phyloP scores from a whole-genome alignment of 2,113 vertebrate species.

The Ailurus styani region DNA sequence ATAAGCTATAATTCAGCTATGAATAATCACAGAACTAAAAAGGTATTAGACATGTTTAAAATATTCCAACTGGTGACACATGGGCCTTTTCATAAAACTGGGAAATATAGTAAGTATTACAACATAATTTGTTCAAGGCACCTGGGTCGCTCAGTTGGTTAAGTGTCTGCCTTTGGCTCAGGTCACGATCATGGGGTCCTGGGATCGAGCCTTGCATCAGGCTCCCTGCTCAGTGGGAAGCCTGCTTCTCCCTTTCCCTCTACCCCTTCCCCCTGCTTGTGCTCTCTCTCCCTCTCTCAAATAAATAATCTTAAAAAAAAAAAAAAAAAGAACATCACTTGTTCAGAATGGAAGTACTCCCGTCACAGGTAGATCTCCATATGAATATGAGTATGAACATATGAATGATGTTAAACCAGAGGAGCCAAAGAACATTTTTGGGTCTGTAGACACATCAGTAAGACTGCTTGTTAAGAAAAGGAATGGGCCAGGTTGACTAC shows the following conservation, averaged over 20 bases:
- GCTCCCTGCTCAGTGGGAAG: no score
- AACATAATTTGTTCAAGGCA: not conserved
- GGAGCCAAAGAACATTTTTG: not conserved
- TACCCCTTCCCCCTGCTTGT: no score
- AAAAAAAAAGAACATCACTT: not conserved
- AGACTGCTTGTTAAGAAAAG: not conserved
- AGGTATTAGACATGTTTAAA: not conserved
- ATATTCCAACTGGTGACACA: not conserved
- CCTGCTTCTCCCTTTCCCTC: no score
- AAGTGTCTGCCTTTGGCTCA: no score
- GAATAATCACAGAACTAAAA: not conserved
- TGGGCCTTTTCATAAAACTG: slow-evolving; percentile 15
- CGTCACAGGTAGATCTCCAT: not conserved
- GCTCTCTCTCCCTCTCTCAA: no score
- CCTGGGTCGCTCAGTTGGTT: no score
- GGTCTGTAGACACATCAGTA: not conserved
- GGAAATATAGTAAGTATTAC: slow-evolving; percentile 18
- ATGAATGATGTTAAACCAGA: not conserved
- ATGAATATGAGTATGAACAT: no score
- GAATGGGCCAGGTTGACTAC: not conserved
- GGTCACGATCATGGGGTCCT: no score
- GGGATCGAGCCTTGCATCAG: no score
- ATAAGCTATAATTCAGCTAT: not conserved
- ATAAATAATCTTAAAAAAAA: no score
- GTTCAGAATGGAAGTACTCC: not conserved